These are phyloP conservation scores for Lysiphlebus fabarum DNA, from an alignment of 1,140 invertebrate species.

Conservation along the genomic window DNA sequence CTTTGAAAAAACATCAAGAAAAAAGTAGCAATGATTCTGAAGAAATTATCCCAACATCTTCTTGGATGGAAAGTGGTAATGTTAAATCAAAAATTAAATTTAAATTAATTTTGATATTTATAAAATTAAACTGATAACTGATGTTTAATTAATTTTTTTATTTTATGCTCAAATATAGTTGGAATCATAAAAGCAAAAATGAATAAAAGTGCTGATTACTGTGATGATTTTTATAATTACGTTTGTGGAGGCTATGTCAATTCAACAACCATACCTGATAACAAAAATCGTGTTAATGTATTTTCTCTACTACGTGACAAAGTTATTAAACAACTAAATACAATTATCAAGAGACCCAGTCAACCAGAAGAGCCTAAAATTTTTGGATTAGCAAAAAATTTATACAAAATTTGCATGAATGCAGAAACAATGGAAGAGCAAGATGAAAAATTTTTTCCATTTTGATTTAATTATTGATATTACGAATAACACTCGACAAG, in stretches of 20 bases:
- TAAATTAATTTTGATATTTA: no score
- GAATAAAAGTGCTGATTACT: slow-evolving; percentile 63
- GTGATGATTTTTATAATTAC: slow-evolving; percentile 78
- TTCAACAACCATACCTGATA: slow-evolving; percentile 58
- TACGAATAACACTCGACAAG: slow-evolving; percentile 63
- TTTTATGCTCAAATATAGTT: no score
- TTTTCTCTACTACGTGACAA: slow-evolving; percentile 75
- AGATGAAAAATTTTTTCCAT: slow-evolving; percentile 70
- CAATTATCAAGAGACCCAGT: slow-evolving; percentile 69
- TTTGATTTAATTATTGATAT: slow-evolving; percentile 79
- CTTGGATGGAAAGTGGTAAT: no score
- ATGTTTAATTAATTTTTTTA: no score
- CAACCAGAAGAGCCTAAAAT: slow-evolving; percentile 65
- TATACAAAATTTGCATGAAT: slow-evolving; percentile 72
- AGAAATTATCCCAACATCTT: no score
- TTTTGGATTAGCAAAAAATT: slow-evolving; percentile 63
- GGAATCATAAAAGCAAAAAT: slow-evolving; percentile 52
- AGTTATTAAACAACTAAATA: slow-evolving; percentile 73
- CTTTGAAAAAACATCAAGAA: no score
- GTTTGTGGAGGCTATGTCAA: slow-evolving; percentile 54
- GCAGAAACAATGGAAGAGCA: slow-evolving; percentile 68
- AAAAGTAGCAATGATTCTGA: no score
- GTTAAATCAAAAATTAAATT: no score
- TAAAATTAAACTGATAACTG: no score
- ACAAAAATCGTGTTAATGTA: slow-evolving; percentile 70